A percentile compares a stretch with the other conserved stretches of the same genome.
phyloP scores from a whole-genome alignment of 2,888 invertebrate species.

The Nemurella pictetii region DNA sequence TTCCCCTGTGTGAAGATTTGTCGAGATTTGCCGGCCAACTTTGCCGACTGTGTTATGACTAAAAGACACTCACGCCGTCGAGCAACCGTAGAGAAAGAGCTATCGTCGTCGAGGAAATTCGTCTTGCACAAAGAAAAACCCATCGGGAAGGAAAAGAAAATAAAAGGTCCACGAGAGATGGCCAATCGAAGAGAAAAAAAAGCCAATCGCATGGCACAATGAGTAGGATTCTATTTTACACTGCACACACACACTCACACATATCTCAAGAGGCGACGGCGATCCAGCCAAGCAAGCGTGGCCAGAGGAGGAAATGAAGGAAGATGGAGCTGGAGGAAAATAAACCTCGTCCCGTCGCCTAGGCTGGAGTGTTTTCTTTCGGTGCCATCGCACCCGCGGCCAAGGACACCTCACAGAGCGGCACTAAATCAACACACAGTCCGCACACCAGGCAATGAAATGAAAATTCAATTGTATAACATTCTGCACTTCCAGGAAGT shows the following conservation, averaged over 20 bases:
- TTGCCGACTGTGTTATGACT: background rate
- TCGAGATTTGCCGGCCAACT: background rate
- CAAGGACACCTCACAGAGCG: background rate
- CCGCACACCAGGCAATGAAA: background rate
- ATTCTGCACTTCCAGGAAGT: background rate
- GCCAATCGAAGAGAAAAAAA: conserved; percentile 7
- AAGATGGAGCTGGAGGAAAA: background rate
- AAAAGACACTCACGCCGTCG: background rate
- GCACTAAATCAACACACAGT: background rate
- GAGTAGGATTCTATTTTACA: background rate
- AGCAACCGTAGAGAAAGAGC: too few relatives aligned
- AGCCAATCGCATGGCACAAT: background rate
- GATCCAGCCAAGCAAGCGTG: background rate
- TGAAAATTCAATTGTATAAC: background rate
- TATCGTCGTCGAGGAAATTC: background rate
- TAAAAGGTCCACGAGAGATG: background rate
- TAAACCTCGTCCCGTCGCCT: background rate
- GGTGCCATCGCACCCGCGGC: background rate
- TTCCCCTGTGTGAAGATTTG: background rate
- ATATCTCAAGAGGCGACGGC: background rate
- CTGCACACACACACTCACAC: too few relatives aligned
- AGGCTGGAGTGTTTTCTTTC: background rate
- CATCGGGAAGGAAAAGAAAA: conserved; percentile 1
- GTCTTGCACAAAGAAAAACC: background rate
- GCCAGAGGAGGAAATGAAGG: background rate